phyloP scores from a whole-genome alignment of 2,113 vertebrate genomes.

The Cranoglanis bouderius region DNA sequence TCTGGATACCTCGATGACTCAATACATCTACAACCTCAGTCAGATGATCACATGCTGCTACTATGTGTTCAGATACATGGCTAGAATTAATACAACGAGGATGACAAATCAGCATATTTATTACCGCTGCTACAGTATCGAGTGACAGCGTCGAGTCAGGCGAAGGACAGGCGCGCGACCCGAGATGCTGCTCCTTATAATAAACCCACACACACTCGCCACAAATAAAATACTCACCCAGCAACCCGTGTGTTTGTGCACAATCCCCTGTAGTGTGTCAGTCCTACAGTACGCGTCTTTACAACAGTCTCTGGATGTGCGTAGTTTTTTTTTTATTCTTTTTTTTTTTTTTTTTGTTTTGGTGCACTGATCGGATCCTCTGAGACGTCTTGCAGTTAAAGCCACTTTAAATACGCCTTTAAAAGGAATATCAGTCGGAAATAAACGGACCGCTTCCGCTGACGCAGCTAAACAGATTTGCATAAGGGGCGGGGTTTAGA shows the following conservation, averaged over 20 bases:
- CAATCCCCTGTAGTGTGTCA: background rate
- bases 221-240: constrained; percentile 40
- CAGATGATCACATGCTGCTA: background rate
- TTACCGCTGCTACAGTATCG: background rate
- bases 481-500: constrained; percentile 55
- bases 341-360: background rate
- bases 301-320: no score
- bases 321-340: background rate
- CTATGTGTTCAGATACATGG: no score
- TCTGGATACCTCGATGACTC: background rate
- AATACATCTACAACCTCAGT: background rate
- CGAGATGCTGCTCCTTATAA: constrained; percentile 38
- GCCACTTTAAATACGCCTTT: constrained; percentile 61
- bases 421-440: constrained; percentile 63
- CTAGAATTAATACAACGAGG: background rate
- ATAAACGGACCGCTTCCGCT: constrained; percentile 61
- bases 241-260: background rate
- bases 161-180: constrained; percentile 15
- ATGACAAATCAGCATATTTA: background rate
- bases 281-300: background rate
- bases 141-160: background rate
- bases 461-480: constrained; percentile 52
- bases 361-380: constrained; percentile 44
- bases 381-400: constrained; percentile 52
- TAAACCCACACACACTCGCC: background rate